Base-by-base conservation (phyloP, 2,888 invertebrate genomes). In the Bunonema sp. region DNA sequence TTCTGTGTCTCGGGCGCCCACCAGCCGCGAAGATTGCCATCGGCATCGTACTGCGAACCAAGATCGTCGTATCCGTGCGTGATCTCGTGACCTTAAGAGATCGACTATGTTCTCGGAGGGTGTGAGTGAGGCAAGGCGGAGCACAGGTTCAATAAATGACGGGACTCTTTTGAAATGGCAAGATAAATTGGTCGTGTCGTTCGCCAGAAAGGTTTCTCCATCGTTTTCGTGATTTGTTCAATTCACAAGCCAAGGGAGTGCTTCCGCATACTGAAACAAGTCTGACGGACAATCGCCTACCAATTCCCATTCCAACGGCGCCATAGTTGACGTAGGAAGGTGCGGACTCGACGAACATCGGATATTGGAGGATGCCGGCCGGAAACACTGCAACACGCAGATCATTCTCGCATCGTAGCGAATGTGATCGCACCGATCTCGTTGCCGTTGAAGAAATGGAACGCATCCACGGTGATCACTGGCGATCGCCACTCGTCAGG, bases 21-120 rank as follows among this genome's bases (percentile, higher is more conserved):
- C 61, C 61, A 61, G 5, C 50, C 46, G 19, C 53, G 49, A 26
- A 61, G 42, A 33, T 52, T 57, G 8, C 61, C 61, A 19, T 47
- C 41, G 3, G 50, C 57, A 39, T 59, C 61, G 44, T 57, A 61
- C 40, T 61, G 56, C 35, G 1, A 28, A 52, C 57, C 60, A 19
- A 58, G 34, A 47, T 61, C 60, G 42, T 63, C 63, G 34, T 54
- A 62, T 12, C 60, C 61, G 40, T 63, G 63, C 8, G 60, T 64
- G 18, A 63, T 52, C 35, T 63, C 63, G 36, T 64, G 61, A 0
- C 50, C n/a, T n/a, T n/a, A n/a, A n/a, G n/a, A n/a, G n/a, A n/a
- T n/a, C n/a, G n/a, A n/a, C n/a, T n/a, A n/a, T n/a, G n/a, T n/a
- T n/a, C n/a, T n/a, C n/a, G n/a, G n/a, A n/a, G n/a, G n/a, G n/a